phyloP scores from a whole-genome alignment of 2,113 vertebrate species.

The Colistium nudipinnis region DNA sequence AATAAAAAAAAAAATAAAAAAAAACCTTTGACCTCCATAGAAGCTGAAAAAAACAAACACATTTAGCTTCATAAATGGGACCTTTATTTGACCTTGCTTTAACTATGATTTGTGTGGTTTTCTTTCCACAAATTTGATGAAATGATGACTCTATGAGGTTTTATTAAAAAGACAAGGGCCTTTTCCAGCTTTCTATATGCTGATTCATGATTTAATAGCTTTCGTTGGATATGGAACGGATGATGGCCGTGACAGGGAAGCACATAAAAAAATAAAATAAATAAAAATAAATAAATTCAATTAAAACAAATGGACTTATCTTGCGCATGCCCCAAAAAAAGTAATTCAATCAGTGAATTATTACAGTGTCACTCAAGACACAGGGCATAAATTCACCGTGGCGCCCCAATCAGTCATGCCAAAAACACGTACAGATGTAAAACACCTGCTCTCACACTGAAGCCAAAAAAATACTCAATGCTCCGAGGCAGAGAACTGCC shows the following conservation, averaged over 20 bases:
- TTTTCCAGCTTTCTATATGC: not conserved
- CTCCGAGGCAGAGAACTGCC: not conserved
- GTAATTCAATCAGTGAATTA: not conserved
- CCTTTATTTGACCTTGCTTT: too few relatives aligned
- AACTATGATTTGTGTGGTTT: too few relatives aligned
- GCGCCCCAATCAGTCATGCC: slow-evolving; percentile 15
- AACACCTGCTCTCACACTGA: slow-evolving; percentile 38
- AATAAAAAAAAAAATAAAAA: not conserved
- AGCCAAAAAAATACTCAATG: not conserved
- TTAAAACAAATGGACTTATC: not conserved
- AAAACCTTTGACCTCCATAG: not conserved
- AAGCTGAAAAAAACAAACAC: not conserved
- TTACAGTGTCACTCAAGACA: not conserved
- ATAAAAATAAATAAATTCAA: not conserved
- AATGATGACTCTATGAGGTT: too few relatives aligned
- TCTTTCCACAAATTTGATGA: too few relatives aligned
- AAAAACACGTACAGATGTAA: slow-evolving; percentile 26
- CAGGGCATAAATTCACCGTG: slow-evolving; percentile 27
- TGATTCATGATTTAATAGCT: not conserved
- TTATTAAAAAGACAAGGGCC: not conserved
- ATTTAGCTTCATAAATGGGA: not conserved
- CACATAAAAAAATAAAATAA: too few relatives aligned
- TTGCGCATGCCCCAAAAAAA: not conserved
- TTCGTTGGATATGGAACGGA: not conserved
- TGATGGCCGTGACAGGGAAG: not conserved